phyloP scores from a whole-genome alignment of 64 coral and sea anemone genomes.

The Porites australiensis region DNA sequence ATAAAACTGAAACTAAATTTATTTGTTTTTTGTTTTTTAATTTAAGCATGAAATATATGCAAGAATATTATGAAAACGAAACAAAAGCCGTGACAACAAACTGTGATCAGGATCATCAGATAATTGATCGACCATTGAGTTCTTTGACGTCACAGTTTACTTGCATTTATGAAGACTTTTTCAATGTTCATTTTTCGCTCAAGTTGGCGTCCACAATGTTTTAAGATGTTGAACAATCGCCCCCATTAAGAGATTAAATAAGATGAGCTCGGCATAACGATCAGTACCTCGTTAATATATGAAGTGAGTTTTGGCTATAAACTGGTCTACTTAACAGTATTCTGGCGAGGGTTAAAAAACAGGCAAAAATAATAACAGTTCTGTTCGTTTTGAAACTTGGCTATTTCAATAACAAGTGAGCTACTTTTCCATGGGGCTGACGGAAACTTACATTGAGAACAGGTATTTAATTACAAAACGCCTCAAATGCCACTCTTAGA shows the following conservation, averaged over 20 bases:
- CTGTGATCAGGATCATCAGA: neutral
- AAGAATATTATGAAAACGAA: neutral
- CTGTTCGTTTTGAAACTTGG: neutral
- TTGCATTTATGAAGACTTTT: neutral
- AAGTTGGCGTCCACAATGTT: neutral
- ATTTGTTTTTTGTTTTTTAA: neutral
- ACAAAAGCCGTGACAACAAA: neutral
- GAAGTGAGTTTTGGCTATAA: neutral
- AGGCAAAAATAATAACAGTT: neutral
- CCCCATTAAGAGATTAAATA: neutral
- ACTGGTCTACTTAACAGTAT: no score
- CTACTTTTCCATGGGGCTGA: no score
- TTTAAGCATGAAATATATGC: neutral
- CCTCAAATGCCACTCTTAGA: no score
- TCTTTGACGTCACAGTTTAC: slow-evolving; percentile 4
- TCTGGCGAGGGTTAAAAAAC: no score
- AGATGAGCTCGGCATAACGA: neutral
- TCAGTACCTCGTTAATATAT: neutral
- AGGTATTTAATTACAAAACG: no score
- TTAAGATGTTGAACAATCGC: neutral
- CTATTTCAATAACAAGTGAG: neutral
- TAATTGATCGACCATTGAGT: neutral
- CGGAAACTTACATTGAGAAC: no score
- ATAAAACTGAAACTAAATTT: neutral
- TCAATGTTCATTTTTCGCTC: neutral